A percentile compares a stretch with the other conserved stretches of the same genome.
Evolutionary conservation across 2,888 invertebrate species (phyloP).

Genomic region (Lepas anatifera): DNA sequence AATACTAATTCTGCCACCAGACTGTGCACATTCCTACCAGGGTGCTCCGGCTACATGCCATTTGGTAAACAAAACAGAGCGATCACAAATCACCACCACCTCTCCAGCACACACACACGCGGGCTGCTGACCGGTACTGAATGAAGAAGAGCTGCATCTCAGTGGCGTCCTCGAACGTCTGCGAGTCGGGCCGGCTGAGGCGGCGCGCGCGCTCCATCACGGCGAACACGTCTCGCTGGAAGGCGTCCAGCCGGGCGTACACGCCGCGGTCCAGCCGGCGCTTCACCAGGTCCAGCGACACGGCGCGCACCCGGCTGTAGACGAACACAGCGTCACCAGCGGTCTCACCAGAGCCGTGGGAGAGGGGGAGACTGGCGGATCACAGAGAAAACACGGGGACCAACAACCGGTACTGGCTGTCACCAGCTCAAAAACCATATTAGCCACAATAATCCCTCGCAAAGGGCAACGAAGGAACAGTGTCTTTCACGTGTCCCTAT

Average conservation of each 20-base stretch:
- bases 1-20: too few relatives aligned
- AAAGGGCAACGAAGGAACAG: too few relatives aligned
- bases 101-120: too few relatives aligned
- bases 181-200: constrained; percentile 80
- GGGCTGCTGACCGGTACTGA: constrained; percentile 12
- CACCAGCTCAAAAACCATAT: too few relatives aligned
- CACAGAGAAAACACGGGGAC: too few relatives aligned
- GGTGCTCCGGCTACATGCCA: too few relatives aligned
- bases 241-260: constrained; percentile 83
- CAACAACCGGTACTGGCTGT: too few relatives aligned
- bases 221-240: constrained; percentile 92
- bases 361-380: neutral
- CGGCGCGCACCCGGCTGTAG: constrained; percentile 45
- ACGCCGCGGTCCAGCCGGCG: constrained; percentile 79
- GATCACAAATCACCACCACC: too few relatives aligned
- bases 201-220: constrained; percentile 79
- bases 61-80: too few relatives aligned
- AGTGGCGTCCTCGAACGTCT: constrained; percentile 88
- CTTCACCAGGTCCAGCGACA: constrained; percentile 86
- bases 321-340: neutral
- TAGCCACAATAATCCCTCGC: too few relatives aligned
- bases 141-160: constrained; percentile 55
- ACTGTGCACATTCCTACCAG: too few relatives aligned
- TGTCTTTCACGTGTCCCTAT: too few relatives aligned
- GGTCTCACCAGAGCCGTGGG: neutral